Evolutionary conservation across 1,140 invertebrate genomes (phyloP).

Genomic region (Brachionus calyciflorus): DNA sequence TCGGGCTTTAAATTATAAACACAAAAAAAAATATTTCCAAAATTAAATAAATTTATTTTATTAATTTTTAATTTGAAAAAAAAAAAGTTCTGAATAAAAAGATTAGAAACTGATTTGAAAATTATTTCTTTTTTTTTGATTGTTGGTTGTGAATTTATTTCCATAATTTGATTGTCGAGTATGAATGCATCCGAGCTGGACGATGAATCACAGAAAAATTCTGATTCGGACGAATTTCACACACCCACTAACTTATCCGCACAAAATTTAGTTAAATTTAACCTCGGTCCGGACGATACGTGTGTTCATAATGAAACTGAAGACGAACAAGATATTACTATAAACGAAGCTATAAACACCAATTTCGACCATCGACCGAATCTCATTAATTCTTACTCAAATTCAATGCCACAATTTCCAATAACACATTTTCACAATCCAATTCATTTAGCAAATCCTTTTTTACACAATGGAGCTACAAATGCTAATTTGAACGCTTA

Average conservation of each 20-base stretch:
- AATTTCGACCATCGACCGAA: constrained; percentile 3
- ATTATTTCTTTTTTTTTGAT: no score
- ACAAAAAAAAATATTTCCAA: no score
- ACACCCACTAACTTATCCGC: constrained; percentile 5
- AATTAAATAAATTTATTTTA: no score
- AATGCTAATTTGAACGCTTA: constrained; percentile 7
- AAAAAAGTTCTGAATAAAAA: constrained; percentile 5
- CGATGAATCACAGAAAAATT: neutral
- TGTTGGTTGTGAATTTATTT: no score
- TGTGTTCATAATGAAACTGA: neutral
- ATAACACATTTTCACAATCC: neutral
- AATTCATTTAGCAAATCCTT: neutral
- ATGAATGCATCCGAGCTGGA: constrained; percentile 35
- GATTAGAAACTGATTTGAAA: neutral
- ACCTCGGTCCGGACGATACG: constrained; percentile 2
- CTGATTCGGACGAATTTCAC: constrained; percentile 14
- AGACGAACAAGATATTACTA: constrained; percentile 24
- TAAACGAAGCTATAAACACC: neutral
- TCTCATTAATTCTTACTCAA: constrained; percentile 33
- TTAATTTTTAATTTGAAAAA: no score
- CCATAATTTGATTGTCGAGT: no score
- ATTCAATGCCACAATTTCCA: constrained; percentile 46
- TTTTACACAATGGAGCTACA: neutral
- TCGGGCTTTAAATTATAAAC: no score
- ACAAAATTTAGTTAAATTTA: constrained; percentile 21